Percentiles rank a stretch among this genome's conserved stretches.
Evolutionary conservation across 2,113 vertebrate species (phyloP).

Genomic region (Corvus cornix): DNA sequence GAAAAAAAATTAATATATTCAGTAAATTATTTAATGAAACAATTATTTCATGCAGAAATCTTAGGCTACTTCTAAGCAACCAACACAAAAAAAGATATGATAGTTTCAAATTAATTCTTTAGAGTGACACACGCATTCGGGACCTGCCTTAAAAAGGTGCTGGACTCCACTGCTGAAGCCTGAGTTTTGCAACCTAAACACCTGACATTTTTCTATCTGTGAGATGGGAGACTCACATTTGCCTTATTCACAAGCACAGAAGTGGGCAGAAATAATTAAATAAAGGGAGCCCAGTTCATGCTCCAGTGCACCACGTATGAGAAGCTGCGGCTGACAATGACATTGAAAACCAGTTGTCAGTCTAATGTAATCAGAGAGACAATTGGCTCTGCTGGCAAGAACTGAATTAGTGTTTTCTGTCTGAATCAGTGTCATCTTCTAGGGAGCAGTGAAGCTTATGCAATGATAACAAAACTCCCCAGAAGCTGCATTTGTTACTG

Average conservation of each 20-base stretch:
- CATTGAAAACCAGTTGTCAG: slow-evolving; percentile 74
- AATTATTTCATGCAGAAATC: background rate
- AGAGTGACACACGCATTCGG: background rate
- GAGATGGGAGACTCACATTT: background rate
- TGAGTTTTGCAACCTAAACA: background rate
- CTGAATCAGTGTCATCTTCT: slow-evolving; percentile 70
- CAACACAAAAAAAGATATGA: fast-evolving
- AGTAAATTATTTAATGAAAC: background rate
- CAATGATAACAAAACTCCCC: slow-evolving; percentile 68
- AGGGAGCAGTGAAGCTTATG: slow-evolving; percentile 65
- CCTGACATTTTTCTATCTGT: background rate
- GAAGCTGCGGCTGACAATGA: slow-evolving; percentile 61
- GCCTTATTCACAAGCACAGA: slow-evolving; percentile 1
- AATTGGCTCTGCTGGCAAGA: slow-evolving; percentile 72
- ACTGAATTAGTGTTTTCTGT: slow-evolving; percentile 71
- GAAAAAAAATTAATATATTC: background rate
- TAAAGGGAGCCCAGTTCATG: slow-evolving; percentile 51
- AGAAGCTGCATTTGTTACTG: slow-evolving; percentile 67
- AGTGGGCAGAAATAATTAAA: slow-evolving; percentile 61
- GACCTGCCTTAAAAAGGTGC: background rate
- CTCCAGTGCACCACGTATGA: slow-evolving; percentile 18
- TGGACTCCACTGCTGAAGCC: background rate
- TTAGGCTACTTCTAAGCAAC: background rate
- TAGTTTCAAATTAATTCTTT: background rate
- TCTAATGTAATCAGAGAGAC: slow-evolving; percentile 73